These are phyloP conservation scores for Drosophila nikananu DNA, from an alignment of 1,140 invertebrate species.

Conservation along the genomic window DNA sequence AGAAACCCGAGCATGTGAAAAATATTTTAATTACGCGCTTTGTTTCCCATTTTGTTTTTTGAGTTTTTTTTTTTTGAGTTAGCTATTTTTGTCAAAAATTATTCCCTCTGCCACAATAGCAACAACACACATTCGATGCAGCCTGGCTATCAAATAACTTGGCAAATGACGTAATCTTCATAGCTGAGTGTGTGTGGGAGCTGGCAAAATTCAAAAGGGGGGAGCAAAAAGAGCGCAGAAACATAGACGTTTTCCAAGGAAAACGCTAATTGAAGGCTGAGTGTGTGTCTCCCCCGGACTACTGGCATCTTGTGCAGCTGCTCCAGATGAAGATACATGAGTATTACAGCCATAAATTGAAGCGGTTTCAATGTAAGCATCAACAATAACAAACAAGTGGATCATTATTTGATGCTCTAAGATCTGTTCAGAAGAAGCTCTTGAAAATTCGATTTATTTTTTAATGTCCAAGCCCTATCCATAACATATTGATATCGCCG, in stretches of 20 bases:
- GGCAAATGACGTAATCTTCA: slow-evolving; percentile 67
- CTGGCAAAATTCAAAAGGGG: slow-evolving; percentile 28
- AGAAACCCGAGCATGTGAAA: slow-evolving; percentile 74
- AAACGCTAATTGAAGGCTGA: slow-evolving; percentile 78
- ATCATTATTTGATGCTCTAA: not conserved
- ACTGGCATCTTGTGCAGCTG: slow-evolving; percentile 13
- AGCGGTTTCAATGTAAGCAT: slow-evolving; percentile 7
- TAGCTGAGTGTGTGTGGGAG: slow-evolving; percentile 12
- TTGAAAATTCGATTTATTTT: not conserved
- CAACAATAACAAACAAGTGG: slow-evolving; percentile 21
- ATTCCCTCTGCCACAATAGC: slow-evolving; percentile 26
- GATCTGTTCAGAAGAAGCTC: not conserved
- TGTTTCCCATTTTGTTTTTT: slow-evolving; percentile 45
- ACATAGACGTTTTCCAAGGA: slow-evolving; percentile 42
- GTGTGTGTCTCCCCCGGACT: slow-evolving; percentile 13
- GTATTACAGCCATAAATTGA: slow-evolving; percentile 20
- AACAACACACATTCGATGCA: slow-evolving; percentile 55
- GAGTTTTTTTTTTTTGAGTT: slow-evolving; percentile 38
- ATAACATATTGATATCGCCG: too few relatives aligned
- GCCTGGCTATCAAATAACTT: slow-evolving; percentile 73
- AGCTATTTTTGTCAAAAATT: slow-evolving; percentile 76
- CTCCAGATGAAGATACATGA: slow-evolving; percentile 19
- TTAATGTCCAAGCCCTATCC: not conserved
- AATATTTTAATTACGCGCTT: slow-evolving; percentile 77
- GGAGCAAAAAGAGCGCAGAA: slow-evolving; percentile 9